Base-by-base conservation (phyloP, 53 echinoderm and acorn worm species). In the Echinarachnius parma region DNA sequence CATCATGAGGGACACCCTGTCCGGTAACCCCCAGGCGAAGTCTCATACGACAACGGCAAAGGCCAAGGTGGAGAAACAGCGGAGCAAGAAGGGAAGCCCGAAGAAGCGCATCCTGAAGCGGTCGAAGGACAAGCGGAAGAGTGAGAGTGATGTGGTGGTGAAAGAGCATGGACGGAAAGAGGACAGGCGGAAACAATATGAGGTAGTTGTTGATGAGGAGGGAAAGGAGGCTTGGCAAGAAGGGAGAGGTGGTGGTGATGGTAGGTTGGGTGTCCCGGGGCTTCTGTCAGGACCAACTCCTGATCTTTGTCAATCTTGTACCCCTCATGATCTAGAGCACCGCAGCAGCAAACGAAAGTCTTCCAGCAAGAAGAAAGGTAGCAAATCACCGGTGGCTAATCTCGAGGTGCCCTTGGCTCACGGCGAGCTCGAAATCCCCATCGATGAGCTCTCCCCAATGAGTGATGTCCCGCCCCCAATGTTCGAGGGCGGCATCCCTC, bases 401-500 rank as follows among this genome's bases (percentile, higher is more conserved):
- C 62, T 42, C 37, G 9, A 66, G 29, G 66, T 66, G 66, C 66
- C 65, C n/a, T 26, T 26, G 28, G 26, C 25, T 25, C 25, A 33
- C 15, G 52, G 19, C 20, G 34, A 53, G 2, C 70, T 53, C 37
- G 53, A 69, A 52, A 34, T 37, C 13, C 53, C 25, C 4, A 53
- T 53, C 1, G 54, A 34, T 34, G 70, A 69, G 24, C 34, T 69
- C 2, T 92, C 92, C 2, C 83, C 92, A 22, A 72, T 80, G 26
- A 81, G 86, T 29, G 86, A 86, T 61, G 66, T 72, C 78, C 65
- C 84, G 18, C 86, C 83, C 54, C 83, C 79, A 47, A 80, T 80
- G 36, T 93, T 80, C 53, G 82, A 83, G 15, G 82, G 82, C 10
- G 93, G 93, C 70, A 86, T 93, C 67, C 93, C 93, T 7, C 82